phyloP scores from a whole-genome alignment of 2,113 vertebrate genomes.

The Percina caprodes region DNA sequence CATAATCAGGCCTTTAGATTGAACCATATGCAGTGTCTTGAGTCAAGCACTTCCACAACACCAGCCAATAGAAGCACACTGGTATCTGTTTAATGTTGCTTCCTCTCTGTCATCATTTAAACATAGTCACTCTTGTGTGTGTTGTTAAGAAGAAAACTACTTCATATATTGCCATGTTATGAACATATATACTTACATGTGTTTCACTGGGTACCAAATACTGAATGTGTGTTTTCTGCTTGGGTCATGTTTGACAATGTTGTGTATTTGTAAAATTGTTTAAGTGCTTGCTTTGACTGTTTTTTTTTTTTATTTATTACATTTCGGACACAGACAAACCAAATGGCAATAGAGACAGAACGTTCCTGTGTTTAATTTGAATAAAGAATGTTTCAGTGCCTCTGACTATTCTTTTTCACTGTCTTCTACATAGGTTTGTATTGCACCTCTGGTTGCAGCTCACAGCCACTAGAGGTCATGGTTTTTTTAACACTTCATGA shows the following conservation, averaged over 20 bases:
- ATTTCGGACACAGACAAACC: slow-evolving; percentile 7
- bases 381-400: slow-evolving; percentile 54
- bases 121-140: not conserved
- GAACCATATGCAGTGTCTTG: not conserved
- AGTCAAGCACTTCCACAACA: slow-evolving; percentile 5
- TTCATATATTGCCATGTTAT: slow-evolving; percentile 4
- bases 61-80: slow-evolving; percentile 31
- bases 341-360: not conserved
- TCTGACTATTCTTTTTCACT: not conserved
- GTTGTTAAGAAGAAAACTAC: not conserved
- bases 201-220: slow-evolving; percentile 24
- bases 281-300: slow-evolving; percentile 8
- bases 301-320: slow-evolving; percentile 46
- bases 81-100: slow-evolving; percentile 7
- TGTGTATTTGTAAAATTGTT: slow-evolving; percentile 14
- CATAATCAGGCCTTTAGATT: not conserved
- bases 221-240: slow-evolving; percentile 5
- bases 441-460: not conserved
- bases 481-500: not conserved
- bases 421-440: not conserved
- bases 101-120: slow-evolving; percentile 18
- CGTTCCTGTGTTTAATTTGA: slow-evolving; percentile 34
- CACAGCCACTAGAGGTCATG: slow-evolving; percentile 45
- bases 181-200: not conserved
- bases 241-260: not conserved